Percentiles rank a stretch among this genome's conserved stretches.
These are phyloP conservation scores for Odontomyia ornata DNA, from an alignment of 2,888 invertebrate genomes.

Conservation along the genomic window DNA sequence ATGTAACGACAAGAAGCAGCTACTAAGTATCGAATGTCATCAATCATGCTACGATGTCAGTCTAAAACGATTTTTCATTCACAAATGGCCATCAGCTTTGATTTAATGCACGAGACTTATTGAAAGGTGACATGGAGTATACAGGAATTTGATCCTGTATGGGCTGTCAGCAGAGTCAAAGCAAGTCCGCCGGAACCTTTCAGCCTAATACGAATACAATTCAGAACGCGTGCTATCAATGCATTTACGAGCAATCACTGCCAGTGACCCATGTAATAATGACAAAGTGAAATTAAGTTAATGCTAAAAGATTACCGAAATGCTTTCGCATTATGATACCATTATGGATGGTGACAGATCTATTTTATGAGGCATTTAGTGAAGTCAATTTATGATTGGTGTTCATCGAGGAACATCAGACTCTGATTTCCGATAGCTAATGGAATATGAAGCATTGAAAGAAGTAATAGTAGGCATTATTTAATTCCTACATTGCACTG, in stretches of 20 bases:
- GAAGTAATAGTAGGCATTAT: no score
- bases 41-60: conserved; percentile 48
- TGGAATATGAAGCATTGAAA: background rate
- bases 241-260: conserved; percentile 1
- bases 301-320: conserved; percentile 36
- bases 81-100: conserved; percentile 49
- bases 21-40: conserved; percentile 44
- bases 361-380: conserved; percentile 35
- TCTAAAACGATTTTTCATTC: conserved; percentile 49
- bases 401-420: background rate
- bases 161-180: conserved; percentile 6
- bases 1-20: conserved; percentile 44
- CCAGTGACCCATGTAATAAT: conserved; percentile 43
- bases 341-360: conserved; percentile 37
- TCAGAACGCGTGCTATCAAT: conserved; percentile 22
- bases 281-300: conserved; percentile 45
- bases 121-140: conserved; percentile 47
- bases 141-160: conserved; percentile 38
- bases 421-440: background rate
- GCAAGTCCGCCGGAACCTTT: background rate
- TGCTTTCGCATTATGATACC: conserved; percentile 25
- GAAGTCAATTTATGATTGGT: conserved; percentile 36
- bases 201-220: conserved; percentile 23
- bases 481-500: no score
- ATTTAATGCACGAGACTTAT: conserved; percentile 48